Conservation (phyloP, 2,888 invertebrate genomes). For the Drosophila diplacantha region DNA sequence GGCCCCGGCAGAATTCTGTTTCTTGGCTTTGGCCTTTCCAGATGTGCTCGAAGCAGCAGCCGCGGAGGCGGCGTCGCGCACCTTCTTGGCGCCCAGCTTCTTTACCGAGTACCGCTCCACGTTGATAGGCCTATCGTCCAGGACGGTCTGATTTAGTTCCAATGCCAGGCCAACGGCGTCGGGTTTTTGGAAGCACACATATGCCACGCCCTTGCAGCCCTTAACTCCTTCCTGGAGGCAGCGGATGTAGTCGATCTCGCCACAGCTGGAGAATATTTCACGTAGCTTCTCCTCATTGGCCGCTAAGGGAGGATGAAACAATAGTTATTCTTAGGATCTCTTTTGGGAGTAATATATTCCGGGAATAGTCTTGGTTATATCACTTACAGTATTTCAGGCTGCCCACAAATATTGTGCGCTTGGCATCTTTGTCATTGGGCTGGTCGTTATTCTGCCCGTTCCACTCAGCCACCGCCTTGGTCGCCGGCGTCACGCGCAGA, state of each 20-base stretch:
- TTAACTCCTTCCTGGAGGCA: slow-evolving; percentile 70
- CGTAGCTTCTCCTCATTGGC: slow-evolving; percentile 74
- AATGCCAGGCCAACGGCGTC: slow-evolving; percentile 75
- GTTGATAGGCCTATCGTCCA: slow-evolving; percentile 76
- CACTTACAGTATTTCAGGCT: slow-evolving; percentile 76
- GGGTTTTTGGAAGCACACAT: slow-evolving; percentile 74
- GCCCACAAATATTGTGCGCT: slow-evolving; percentile 75
- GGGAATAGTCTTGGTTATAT: not conserved
- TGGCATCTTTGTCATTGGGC: slow-evolving; percentile 53
- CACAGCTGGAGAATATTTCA: slow-evolving; percentile 76
- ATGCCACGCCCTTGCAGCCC: slow-evolving; percentile 77
- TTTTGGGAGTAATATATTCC: not conserved
- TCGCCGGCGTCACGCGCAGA: slow-evolving; percentile 70
- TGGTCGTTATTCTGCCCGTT: slow-evolving; percentile 13
- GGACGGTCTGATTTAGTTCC: slow-evolving; percentile 74
- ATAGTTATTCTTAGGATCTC: not conserved
- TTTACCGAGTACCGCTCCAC: slow-evolving; percentile 73
- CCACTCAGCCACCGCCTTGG: slow-evolving; percentile 18
- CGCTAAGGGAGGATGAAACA: slow-evolving; percentile 53
- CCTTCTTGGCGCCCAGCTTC: slow-evolving; percentile 69
- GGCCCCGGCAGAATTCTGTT: slow-evolving; percentile 46
- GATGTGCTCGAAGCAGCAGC: slow-evolving; percentile 11
- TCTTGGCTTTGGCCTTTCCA: slow-evolving; percentile 50
- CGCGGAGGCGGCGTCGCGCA: slow-evolving; percentile 55
- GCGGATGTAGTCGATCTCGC: slow-evolving; percentile 76